These are phyloP conservation scores for Atta cephalotes DNA, from an alignment of 1,140 invertebrate species.

Conservation along the genomic window DNA sequence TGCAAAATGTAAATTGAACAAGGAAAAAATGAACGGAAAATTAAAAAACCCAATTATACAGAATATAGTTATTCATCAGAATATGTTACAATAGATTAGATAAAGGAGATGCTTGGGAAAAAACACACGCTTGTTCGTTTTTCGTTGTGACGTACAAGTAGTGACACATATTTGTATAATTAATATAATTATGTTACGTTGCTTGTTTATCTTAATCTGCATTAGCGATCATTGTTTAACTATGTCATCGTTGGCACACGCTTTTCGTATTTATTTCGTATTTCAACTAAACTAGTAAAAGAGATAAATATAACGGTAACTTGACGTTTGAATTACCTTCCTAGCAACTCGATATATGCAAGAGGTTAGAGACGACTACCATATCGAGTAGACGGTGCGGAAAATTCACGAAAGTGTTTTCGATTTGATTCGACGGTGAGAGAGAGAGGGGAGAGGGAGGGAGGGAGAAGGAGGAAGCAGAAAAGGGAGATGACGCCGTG, in stretches of 20 bases:
- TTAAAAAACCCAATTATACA: neutral
- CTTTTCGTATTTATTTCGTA: neutral
- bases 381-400: constrained; percentile 21
- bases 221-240: neutral
- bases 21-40: neutral
- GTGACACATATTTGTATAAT: neutral
- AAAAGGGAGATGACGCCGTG: neutral
- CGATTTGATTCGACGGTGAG: neutral
- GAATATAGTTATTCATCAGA: neutral
- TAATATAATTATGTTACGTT: constrained; percentile 4
- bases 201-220: constrained; percentile 1
- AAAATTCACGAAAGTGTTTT: constrained; percentile 23
- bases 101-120: neutral
- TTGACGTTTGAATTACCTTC: neutral
- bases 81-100: neutral
- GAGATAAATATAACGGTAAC: constrained; percentile 15
- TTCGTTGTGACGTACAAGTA: neutral
- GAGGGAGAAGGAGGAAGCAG: neutral
- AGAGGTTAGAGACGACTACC: neutral
- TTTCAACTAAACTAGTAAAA: constrained; percentile 1
- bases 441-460: neutral
- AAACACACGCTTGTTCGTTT: neutral
- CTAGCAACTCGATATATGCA: constrained; percentile 2
- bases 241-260: neutral
- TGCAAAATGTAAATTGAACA: constrained; percentile 32